Base-by-base conservation (phyloP, 2,888 invertebrate genomes). In the Oscheius myriophilus region DNA sequence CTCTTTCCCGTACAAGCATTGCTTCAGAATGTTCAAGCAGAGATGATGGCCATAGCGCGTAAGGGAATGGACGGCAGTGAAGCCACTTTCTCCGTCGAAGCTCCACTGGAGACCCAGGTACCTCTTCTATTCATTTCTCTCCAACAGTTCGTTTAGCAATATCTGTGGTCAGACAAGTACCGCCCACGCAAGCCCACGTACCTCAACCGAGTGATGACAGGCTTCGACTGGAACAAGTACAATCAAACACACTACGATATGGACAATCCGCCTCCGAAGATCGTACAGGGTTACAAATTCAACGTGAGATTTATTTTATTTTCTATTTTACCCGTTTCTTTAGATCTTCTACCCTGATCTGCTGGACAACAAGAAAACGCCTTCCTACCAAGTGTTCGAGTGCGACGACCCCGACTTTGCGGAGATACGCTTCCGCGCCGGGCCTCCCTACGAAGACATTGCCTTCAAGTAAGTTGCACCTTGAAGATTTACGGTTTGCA, bases 151-250 rank as follows among this genome's bases (percentile, higher is more conserved):
- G 51, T 73, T 72, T 92, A 93, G 88, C 92, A 93, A 12, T 93
- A 94, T 85, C 89, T 94, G 39, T 97, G 97, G 95, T 95, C 96
- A 0, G 97, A 98, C 88, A 98, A 97, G 89, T 98, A 97, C 88
- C 89, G 97, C 14, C 98, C 98, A 0, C 89, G 97, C 55, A 98
- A 98, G 87, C 98, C 98, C 0, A 89, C 97, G 23, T 99, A 98
- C 89, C 96, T 98, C 89, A 99, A 99, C 90, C 88, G 91, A 70
- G 90, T 91, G 9, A 89, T 90, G 80, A 90, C 90, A 3, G 98
- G 98, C 18, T 99, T 98, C 89, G 98, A 99, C 87, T 99, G 98
- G 98, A 98, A 98, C 89, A 98, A 99, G 88, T 99, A 99, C 89
- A 99, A 99, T 89, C 98, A 98, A 89, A 98, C 98, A 1, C 98